phyloP scores from a whole-genome alignment of 2,888 invertebrate species.

The Erynnis tages region DNA sequence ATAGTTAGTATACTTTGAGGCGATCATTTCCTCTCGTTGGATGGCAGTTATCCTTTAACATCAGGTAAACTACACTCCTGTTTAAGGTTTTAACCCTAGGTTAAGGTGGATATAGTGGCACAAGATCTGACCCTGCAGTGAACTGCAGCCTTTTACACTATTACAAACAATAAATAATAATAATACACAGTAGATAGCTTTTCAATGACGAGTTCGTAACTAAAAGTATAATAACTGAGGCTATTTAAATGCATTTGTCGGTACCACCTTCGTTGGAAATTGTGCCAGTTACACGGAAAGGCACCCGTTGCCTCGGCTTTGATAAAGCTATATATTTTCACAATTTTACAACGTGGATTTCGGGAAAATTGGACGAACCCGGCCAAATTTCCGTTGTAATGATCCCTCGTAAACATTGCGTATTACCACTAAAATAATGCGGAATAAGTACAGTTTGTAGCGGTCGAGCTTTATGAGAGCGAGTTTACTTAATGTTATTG shows the following conservation, averaged over 20 bases:
- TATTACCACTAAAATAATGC: conserved; percentile 39
- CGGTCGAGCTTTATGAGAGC: conserved; percentile 13
- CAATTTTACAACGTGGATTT: conserved; percentile 40
- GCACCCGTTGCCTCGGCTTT: conserved; percentile 31
- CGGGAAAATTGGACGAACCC: conserved; percentile 39
- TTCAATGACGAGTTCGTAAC: neutral
- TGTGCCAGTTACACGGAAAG: conserved; percentile 35
- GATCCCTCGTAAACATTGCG: conserved; percentile 39
- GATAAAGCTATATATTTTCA: conserved; percentile 41
- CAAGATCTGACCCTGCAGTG: too few species aligned
- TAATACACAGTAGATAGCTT: neutral
- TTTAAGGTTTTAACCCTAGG: too few species aligned
- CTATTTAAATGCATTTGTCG: conserved; percentile 49
- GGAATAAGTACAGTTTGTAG: conserved; percentile 27
- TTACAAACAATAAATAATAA: neutral
- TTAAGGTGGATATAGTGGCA: too few species aligned
- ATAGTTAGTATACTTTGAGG: too few species aligned
- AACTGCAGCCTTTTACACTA: too few species aligned
- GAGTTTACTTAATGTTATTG: conserved; percentile 12
- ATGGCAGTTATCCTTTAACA: too few species aligned
- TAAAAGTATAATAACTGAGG: conserved; percentile 39
- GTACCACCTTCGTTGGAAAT: conserved; percentile 36
- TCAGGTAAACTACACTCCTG: too few species aligned
- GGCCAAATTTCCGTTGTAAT: conserved; percentile 41
- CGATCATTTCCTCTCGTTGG: too few species aligned